A percentile compares a stretch with the other conserved stretches of the same genome.
Evolutionary conservation across 2,888 invertebrate species (phyloP).

Genomic region (Drosophila tripunctata): DNA sequence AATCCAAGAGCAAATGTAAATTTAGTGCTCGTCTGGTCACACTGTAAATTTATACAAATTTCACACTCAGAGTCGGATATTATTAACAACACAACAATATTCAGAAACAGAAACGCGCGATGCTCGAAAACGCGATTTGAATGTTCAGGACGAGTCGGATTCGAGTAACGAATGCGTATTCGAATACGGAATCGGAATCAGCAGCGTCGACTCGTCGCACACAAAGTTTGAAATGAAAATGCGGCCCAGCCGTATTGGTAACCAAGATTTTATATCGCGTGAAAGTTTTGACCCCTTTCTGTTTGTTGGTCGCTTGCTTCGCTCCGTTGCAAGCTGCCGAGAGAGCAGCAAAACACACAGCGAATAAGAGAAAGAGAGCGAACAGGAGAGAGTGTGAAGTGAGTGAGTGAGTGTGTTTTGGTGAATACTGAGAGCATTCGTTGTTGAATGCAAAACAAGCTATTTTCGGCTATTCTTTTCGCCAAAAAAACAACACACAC

Average conservation of each 20-base stretch:
- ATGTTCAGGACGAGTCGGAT: slow-evolving; percentile 52
- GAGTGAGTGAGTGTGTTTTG: slow-evolving; percentile 17
- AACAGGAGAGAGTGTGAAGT: slow-evolving; percentile 8
- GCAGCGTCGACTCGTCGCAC: slow-evolving; percentile 79
- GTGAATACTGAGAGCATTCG: slow-evolving; percentile 36
- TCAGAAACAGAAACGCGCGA: slow-evolving; percentile 27
- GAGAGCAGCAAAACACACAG: too few relatives aligned
- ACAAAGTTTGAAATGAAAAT: slow-evolving; percentile 84
- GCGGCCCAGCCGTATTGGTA: slow-evolving; percentile 83
- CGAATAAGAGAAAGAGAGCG: slow-evolving; percentile 1
- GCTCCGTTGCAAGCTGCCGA: slow-evolving; percentile 48
- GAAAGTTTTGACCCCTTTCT: slow-evolving; percentile 85
- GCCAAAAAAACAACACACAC: slow-evolving; percentile 7
- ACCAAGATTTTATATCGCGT: slow-evolving; percentile 85
- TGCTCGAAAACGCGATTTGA: slow-evolving; percentile 31
- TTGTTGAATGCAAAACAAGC: slow-evolving; percentile 67
- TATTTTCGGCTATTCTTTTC: slow-evolving; percentile 65
- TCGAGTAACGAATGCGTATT: slow-evolving; percentile 22
- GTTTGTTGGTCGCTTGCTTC: slow-evolving; percentile 43
- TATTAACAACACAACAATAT: too few relatives aligned
- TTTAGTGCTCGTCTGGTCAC: slow-evolving; percentile 31
- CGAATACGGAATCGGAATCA: slow-evolving; percentile 4
- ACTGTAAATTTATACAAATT: slow-evolving; percentile 10
- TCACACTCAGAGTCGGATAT: slow-evolving; percentile 21
- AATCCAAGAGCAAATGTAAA: slow-evolving; percentile 34